Evolutionary conservation across 2,797 vertebrate species (phyloP).

Genomic region (Eulemur rubriventer): DNA sequence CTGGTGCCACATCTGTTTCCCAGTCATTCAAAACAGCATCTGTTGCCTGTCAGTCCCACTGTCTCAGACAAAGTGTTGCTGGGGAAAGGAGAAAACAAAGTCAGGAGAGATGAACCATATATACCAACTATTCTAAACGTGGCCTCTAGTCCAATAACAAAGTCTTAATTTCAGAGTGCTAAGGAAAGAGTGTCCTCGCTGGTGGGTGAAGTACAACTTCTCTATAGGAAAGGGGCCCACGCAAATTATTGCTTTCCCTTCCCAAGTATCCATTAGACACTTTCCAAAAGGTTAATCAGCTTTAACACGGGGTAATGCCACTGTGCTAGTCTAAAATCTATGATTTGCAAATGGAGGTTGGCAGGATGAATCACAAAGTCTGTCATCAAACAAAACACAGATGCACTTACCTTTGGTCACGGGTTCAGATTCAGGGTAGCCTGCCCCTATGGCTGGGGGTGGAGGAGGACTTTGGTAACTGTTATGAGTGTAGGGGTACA

Average conservation of each 20-base stretch:
- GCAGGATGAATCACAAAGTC: background rate
- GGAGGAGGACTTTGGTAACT: background rate
- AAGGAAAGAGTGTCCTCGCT: background rate
- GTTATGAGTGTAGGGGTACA: background rate
- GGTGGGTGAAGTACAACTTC: background rate
- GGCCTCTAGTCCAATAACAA: background rate
- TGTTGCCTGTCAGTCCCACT: background rate
- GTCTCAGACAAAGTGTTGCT: background rate
- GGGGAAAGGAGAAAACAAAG: background rate
- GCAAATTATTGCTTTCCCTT: slow-evolving; percentile 45
- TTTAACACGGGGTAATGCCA: background rate
- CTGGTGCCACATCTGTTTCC: background rate
- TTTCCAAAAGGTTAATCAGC: slow-evolving; percentile 48
- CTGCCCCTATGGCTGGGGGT: background rate
- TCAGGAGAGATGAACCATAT: background rate
- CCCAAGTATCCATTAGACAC: background rate
- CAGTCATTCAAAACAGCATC: background rate
- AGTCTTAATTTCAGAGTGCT: slow-evolving; percentile 16
- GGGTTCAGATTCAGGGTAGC: background rate
- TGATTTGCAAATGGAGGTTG: slow-evolving; percentile 36
- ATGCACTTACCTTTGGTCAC: background rate
- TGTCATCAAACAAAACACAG: slow-evolving; percentile 37
- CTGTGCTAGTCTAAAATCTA: background rate
- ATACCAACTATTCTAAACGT: background rate
- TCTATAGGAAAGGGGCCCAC: background rate